Evolutionary conservation across 1,140 invertebrate species (phyloP), one percentile per base, ranked within the genome.

Genomic region (Nymphalis io): DNA sequence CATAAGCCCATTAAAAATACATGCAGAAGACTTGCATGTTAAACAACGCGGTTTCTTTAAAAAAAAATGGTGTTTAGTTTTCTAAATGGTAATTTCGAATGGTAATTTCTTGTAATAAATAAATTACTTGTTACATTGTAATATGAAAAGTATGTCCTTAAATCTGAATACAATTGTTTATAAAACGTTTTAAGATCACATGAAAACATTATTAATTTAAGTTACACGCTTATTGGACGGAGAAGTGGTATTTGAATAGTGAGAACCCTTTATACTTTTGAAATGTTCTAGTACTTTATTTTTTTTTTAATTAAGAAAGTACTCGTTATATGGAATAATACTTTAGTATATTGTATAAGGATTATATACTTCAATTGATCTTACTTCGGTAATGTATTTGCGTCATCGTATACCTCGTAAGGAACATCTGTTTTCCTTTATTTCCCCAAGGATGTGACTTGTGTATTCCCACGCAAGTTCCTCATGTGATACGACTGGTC

Each of bases 391-490:
- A 8, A 33, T 33, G 27, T 33, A 33, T 33, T 33, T 5, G 48
- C 48, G 20, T 21, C 51, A 13, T 55, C 51, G 15, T 42, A 27
- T 53, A 39, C 10, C 1, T 3, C 23, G 33, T 23, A 11, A 38
- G 16, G 53, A 40, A 33, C 62, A 65, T 65, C 51, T 65, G 51
- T 67, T 51, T 75, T 76, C 60, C 64, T 77, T 69, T 84, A 75
- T 68, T 68, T 75, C 48, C 76, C 16, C 33, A 80, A 81, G 82
- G 79, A 83, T 70, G 76, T 79, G 76, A 76, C 74, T 79, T 73
- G 75, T 81, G 79, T 88, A 85, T 90, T 90, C 88, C 87, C 88
- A 90, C 88, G 84, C 87, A 76, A 89, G 84, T 89, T 88, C 87
- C 82, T 89, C 75, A 75, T 87, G 78, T 83, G 84, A 85, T 85